Conservation (phyloP, 2,888 invertebrate genomes). For the Amiota minor region DNA sequence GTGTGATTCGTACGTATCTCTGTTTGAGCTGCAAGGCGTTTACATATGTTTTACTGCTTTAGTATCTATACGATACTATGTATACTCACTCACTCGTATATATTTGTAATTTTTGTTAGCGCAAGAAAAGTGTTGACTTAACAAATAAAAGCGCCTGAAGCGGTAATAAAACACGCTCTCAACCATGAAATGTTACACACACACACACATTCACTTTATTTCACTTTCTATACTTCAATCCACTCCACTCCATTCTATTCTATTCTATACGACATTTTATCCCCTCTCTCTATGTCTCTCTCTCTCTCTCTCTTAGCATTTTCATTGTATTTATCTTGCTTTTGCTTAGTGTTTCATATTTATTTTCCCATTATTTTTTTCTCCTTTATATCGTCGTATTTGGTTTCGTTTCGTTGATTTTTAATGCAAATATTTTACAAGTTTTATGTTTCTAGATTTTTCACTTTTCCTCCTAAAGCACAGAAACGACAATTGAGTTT, state of each 20-base stretch:
- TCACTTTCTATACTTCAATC: not conserved
- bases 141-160: constrained; percentile 30
- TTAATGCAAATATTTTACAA: constrained; percentile 26
- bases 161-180: constrained; percentile 29
- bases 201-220: too few species aligned
- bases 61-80: not conserved
- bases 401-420: constrained; percentile 9
- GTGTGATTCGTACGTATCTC: too few species aligned
- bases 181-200: constrained; percentile 26
- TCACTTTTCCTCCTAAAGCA: not conserved
- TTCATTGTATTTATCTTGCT: not conserved
- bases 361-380: not conserved
- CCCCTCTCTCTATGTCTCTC: not conserved
- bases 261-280: not conserved
- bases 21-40: not conserved
- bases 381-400: not conserved
- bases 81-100: too few species aligned
- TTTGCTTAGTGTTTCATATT: not conserved
- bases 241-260: too few species aligned
- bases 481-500: not conserved
- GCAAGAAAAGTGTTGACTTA: constrained; percentile 28
- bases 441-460: not conserved
- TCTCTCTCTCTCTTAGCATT: too few species aligned
- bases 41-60: not conserved
- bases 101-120: constrained; percentile 13